Conservation (phyloP, 1,140 invertebrate species). For the Sycophaga agraensis region DNA sequence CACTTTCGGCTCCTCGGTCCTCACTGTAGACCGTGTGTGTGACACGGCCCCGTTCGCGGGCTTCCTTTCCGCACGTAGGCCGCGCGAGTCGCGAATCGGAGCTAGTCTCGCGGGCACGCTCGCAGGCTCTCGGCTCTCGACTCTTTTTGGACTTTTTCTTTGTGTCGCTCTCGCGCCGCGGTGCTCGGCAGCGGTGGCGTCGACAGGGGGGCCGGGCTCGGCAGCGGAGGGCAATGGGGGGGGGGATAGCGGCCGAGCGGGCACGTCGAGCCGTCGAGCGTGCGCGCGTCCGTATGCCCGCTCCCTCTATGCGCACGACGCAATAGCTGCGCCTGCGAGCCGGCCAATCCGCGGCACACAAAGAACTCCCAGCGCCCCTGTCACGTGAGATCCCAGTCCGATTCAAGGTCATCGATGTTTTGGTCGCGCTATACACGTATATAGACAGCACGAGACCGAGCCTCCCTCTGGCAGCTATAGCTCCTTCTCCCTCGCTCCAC, state of each 20-base stretch:
- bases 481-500: too few relatives aligned
- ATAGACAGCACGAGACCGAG: too few relatives aligned
- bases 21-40: too few relatives aligned
- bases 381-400: conserved; percentile 18
- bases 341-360: conserved; percentile 42
- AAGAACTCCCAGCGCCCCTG: conserved; percentile 21
- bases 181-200: not conserved
- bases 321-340: conserved; percentile 13
- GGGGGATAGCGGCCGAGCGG: not conserved
- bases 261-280: too few relatives aligned
- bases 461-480: too few relatives aligned
- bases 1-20: too few relatives aligned
- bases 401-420: conserved; percentile 61
- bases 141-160: conserved; percentile 22
- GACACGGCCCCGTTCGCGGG: too few relatives aligned
- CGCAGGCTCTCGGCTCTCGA: not conserved
- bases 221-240: not conserved
- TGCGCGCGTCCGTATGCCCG: not conserved
- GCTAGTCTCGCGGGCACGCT: not conserved
- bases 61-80: too few relatives aligned
- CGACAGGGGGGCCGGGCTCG: not conserved
- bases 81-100: too few relatives aligned
- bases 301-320: conserved; percentile 29
- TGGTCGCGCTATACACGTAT: conserved; percentile 45
- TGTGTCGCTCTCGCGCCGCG: conserved; percentile 6